Conservation (phyloP, 2,888 invertebrate species). For the Drosophila ezoana region DNA sequence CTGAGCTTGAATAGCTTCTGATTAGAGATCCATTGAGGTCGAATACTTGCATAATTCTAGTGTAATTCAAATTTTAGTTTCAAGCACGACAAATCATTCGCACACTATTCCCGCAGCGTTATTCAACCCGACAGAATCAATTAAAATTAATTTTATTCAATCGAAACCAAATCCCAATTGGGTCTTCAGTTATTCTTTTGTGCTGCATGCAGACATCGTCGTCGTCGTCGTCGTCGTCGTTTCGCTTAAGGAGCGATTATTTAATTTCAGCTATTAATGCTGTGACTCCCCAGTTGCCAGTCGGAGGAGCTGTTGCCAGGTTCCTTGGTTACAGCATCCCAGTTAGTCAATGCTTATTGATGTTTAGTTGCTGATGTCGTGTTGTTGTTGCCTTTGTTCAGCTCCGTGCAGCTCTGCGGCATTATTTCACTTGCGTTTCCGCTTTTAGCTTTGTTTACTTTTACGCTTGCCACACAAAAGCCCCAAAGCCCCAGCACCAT, state of each 20-base stretch:
- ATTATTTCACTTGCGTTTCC: slow-evolving; percentile 78
- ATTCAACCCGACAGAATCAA: slow-evolving; percentile 47
- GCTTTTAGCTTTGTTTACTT: slow-evolving; percentile 80
- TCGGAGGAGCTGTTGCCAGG: slow-evolving; percentile 44
- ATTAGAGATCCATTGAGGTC: background rate
- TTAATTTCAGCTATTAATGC: slow-evolving; percentile 79
- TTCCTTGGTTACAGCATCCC: slow-evolving; percentile 47
- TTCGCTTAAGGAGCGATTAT: slow-evolving; percentile 77
- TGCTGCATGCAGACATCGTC: slow-evolving; percentile 27
- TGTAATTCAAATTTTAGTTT: slow-evolving; percentile 6
- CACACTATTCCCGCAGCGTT: slow-evolving; percentile 15
- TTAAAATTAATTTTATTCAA: slow-evolving; percentile 79
- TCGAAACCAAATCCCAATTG: slow-evolving; percentile 72
- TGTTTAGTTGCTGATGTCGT: slow-evolving; percentile 69
- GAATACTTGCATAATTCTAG: background rate
- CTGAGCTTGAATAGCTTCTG: slow-evolving; percentile 15
- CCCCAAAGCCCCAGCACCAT: slow-evolving; percentile 72
- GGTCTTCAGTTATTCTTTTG: slow-evolving; percentile 65
- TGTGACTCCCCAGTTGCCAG: slow-evolving; percentile 59
- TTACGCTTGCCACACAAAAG: slow-evolving; percentile 78
- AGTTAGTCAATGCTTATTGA: slow-evolving; percentile 80
- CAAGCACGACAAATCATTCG: slow-evolving; percentile 28
- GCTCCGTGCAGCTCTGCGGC: slow-evolving; percentile 60
- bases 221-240: slow-evolving; percentile 38
- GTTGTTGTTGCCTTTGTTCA: slow-evolving; percentile 34